These are phyloP conservation scores for Meteorus cinctellus DNA, from an alignment of 2,888 invertebrate species.

Conservation along the genomic window DNA sequence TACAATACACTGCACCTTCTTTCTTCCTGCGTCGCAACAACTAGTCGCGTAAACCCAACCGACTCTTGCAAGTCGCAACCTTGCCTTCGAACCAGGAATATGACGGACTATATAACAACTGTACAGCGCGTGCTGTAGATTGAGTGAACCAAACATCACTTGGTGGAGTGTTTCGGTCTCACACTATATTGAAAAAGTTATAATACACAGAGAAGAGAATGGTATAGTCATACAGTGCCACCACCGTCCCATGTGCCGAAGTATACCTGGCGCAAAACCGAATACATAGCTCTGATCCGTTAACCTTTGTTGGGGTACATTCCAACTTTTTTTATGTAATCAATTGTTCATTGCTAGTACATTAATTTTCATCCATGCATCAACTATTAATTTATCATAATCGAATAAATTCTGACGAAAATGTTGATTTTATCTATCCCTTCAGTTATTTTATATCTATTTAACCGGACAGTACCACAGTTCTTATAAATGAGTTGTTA, in stretches of 20 bases:
- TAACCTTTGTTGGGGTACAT: too few relatives aligned
- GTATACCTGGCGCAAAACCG: neutral
- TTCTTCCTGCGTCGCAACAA: slow-evolving; percentile 68
- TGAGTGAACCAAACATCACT: too few relatives aligned
- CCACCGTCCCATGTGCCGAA: slow-evolving; percentile 50
- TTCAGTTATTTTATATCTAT: too few relatives aligned
- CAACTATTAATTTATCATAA: too few relatives aligned
- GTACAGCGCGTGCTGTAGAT: slow-evolving; percentile 36
- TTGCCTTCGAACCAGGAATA: slow-evolving; percentile 71
- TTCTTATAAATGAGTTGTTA: too few relatives aligned
- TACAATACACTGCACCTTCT: slow-evolving; percentile 61
- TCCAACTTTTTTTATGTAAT: too few relatives aligned
- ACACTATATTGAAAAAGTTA: slow-evolving; percentile 45
- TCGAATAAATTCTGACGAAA: too few relatives aligned
- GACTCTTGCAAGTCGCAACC: slow-evolving; percentile 58
- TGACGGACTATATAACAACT: slow-evolving; percentile 66
- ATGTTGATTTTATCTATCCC: too few relatives aligned
- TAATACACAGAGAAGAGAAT: slow-evolving; percentile 42
- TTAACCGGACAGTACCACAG: too few relatives aligned
- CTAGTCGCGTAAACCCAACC: slow-evolving; percentile 53
- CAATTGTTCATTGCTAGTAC: too few relatives aligned
- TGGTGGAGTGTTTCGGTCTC: slow-evolving; percentile 56
- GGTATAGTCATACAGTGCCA: slow-evolving; percentile 55
- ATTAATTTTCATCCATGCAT: too few relatives aligned
- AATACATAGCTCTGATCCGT: too few relatives aligned